These are phyloP conservation scores for Leptopilina clavipes DNA, from an alignment of 1,140 invertebrate genomes.

Conservation along the genomic window DNA sequence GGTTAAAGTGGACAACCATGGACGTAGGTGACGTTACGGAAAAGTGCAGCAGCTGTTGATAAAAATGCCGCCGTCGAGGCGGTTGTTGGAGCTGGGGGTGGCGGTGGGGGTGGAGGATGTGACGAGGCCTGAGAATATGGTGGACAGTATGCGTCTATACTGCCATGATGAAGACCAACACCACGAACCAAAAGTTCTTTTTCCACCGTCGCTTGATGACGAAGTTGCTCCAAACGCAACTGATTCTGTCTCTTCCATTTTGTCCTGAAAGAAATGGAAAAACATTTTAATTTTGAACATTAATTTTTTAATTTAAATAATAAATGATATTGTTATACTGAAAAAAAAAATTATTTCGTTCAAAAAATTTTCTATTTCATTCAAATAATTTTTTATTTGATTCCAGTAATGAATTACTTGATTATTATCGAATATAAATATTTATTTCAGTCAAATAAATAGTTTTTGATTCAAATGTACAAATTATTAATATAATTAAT, in stretches of 20 bases:
- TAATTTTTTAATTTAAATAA: conserved; percentile 1
- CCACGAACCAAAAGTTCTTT: conserved; percentile 77
- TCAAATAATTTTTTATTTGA: no score
- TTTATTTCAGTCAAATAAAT: no score
- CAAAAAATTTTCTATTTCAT: no score
- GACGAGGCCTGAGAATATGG: conserved; percentile 62
- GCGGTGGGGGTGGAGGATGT: conserved; percentile 73
- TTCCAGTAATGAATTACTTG: no score
- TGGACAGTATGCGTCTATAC: conserved; percentile 74
- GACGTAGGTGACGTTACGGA: conserved; percentile 84
- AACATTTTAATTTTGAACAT: no score
- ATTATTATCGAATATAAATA: no score
- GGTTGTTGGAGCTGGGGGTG: conserved; percentile 62
- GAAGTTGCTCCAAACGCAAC: conserved; percentile 87
- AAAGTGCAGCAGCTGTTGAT: conserved; percentile 80
- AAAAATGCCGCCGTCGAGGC: conserved; percentile 75
- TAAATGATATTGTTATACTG: no score
- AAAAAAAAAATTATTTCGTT: no score
- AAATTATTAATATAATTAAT: no score
- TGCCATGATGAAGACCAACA: conserved; percentile 70
- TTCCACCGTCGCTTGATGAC: conserved; percentile 84
- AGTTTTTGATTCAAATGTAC: no score
- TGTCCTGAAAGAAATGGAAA: conserved; percentile 78
- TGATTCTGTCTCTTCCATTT: conserved; percentile 97
- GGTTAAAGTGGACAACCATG: conserved; percentile 82